These are phyloP conservation scores for Meloidogyne floridensis DNA, from an alignment of 1,140 invertebrate species.

Conservation along the genomic window DNA sequence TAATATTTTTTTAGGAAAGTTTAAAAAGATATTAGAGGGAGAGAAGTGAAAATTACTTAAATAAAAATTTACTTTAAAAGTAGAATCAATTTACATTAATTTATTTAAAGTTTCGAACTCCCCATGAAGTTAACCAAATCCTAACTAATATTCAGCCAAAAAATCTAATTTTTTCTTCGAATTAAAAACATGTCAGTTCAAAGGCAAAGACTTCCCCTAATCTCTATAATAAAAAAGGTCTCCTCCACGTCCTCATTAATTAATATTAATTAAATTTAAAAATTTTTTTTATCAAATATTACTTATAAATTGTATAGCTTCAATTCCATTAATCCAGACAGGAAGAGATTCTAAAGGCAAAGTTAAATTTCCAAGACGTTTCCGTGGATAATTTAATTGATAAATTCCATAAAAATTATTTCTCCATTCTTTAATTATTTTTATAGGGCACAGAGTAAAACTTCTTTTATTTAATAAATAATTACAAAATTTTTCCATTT, in stretches of 20 bases:
- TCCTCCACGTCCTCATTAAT: no score
- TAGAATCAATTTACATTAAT: no score
- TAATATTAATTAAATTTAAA: neutral
- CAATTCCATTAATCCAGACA: neutral
- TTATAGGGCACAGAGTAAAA: neutral
- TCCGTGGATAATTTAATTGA: neutral
- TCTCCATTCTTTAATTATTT: neutral
- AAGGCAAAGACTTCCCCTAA: no score
- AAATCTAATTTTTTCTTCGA: no score
- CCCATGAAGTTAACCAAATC: no score
- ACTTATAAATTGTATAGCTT: neutral
- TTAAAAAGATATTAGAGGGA: no score
- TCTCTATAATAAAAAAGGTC: neutral
- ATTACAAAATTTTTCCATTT: neutral
- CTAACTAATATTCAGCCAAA: no score
- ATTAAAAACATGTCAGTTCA: no score
- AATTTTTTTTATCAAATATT: neutral
- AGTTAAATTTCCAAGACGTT: neutral
- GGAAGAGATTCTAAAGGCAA: conserved; percentile 1
- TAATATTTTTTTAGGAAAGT: no score
- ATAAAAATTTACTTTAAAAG: no score
- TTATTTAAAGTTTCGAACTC: no score
- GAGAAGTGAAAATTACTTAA: no score
- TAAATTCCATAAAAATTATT: neutral
- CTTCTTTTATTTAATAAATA: conserved; percentile 1